These are phyloP conservation scores for Callaeas wilsoni DNA, from an alignment of 2,113 vertebrate genomes.

Conservation along the genomic window DNA sequence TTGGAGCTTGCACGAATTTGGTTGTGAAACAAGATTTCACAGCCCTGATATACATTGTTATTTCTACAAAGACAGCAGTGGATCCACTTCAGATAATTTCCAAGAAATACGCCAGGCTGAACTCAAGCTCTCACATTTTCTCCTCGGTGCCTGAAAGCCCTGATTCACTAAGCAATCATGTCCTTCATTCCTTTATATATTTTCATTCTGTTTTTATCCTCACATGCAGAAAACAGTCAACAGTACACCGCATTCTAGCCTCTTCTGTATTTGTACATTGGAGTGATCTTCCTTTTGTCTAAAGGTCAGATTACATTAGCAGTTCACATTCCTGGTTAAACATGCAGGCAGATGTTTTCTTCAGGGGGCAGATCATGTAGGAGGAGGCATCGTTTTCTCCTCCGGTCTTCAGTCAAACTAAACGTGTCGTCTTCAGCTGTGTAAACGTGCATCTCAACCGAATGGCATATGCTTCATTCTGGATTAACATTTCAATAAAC, in stretches of 20 bases:
- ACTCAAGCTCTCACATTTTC: neutral
- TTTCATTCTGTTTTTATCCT: neutral
- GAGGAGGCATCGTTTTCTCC: slow-evolving; percentile 47
- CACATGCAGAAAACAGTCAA: neutral
- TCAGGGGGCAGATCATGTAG: slow-evolving; percentile 60
- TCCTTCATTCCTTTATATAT: neutral
- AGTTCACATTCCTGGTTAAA: slow-evolving; percentile 60
- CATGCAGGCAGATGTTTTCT: slow-evolving; percentile 72
- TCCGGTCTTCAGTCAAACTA: slow-evolving; percentile 46
- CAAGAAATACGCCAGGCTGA: neutral
- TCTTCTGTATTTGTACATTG: slow-evolving; percentile 1
- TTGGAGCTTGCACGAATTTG: neutral
- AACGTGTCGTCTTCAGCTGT: slow-evolving; percentile 56
- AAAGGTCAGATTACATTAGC: slow-evolving; percentile 54
- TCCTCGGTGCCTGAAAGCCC: neutral
- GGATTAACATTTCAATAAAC: slow-evolving; percentile 16
- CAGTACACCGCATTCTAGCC: neutral
- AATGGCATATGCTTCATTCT: slow-evolving; percentile 45
- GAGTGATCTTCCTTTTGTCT: slow-evolving; percentile 1
- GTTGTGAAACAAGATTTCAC: neutral
- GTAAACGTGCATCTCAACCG: slow-evolving; percentile 42
- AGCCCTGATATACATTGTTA: neutral
- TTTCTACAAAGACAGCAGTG: neutral
- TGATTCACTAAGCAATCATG: neutral
- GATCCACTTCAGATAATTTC: neutral